Evolutionary conservation across 2,797 vertebrate genomes (phyloP), one percentile per base, ranked within the genome.

Genomic region (Passerculus sandwichensis): DNA sequence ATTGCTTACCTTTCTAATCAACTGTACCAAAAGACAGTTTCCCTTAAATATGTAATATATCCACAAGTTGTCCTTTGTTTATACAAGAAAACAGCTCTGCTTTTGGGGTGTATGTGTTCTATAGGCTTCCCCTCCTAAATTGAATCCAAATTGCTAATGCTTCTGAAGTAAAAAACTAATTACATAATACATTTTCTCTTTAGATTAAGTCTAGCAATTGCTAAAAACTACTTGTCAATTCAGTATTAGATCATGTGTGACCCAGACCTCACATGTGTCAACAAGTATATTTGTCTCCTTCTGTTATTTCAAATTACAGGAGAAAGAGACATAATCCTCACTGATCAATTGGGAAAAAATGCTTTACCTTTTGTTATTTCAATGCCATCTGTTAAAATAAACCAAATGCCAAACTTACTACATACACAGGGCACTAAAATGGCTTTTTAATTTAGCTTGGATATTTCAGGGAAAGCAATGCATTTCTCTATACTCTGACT

Each of bases 371-470:
- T 96, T 97, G 95, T 96, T 96, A 97, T 97, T 97, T 97, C 92
- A 93, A 92, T 95, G 96, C 94, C 97, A 97, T 97, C 93, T 96
- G 95, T 97, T 97, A 97, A 96, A 97, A 94, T 93, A 95, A 95
- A 94, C 80, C 85, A 97, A 95, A 98, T 96, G 96, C 96, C 94
- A 96, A 95, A 96, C 88, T 96, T 94, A 44, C 76, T 96, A 71
- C 69, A 45, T 83, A 88, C 82, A 88, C 69, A 91, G 93, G 86
- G 71, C 96, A 95, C 61, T 84, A 81, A 95, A 94, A 94, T 88
- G 78, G 57, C 47, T 91, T 93, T 96, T 96, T 72, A 82, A 95
- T 91, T 97, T 97, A 75, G 80, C 61, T 85, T 95, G 86, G 42
- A 29, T 85, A 72, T 94, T 94, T 85, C 91, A 89, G 95, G 85